Evolutionary conservation across 2,888 invertebrate genomes (phyloP), one percentile per base, ranked within the genome.

Genomic region (Acrobasis repandana): DNA sequence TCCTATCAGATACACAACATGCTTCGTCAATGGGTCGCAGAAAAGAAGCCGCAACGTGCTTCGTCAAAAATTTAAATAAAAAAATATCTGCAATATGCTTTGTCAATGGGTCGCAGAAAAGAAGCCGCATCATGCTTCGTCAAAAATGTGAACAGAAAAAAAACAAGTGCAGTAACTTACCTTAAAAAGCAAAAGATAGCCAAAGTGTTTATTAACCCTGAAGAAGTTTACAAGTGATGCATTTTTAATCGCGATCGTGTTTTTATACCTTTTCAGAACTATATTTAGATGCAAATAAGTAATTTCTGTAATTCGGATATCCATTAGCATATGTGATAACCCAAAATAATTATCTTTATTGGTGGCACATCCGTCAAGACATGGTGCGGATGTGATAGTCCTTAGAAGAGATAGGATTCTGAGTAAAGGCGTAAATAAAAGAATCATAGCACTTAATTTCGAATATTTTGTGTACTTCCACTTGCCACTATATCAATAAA

Each of bases 261-360:
- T 49, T 60, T 56, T 56, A 61, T 61, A 61, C 56, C 43, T 15
- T 38, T 49, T 49, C 43, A n/a, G 49, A 36, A 49, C 50, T 56
- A 56, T 50, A 50, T 14, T 56, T 50, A 18, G 38, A 38, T 28
- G 33, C 18, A 56, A 56, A 38, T 36, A 38, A 49, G 20, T 60
- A 54, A 60, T 49, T 61, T 49, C 11, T 16, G 52, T 48, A 61
- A 34, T 56, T 59, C 11, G 14, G 49, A 10, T 47, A 4, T 15
- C 15, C 20, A 61, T 50, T 61, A 50, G 50, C 60, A 50, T 52
- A 5, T 9, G 6, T 33, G 56, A 61, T 61, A 61, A 50, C 38
- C 36, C 34, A 20, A 52, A 60, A 38, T 54, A 58, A 49, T 58
- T 58, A 50, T 58, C 38, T 58, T 58, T 58, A 58, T 58, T 58